Evolutionary conservation across 1,140 invertebrate species (phyloP), one percentile per base, ranked within the genome.

Genomic region (Telenomus remus): DNA sequence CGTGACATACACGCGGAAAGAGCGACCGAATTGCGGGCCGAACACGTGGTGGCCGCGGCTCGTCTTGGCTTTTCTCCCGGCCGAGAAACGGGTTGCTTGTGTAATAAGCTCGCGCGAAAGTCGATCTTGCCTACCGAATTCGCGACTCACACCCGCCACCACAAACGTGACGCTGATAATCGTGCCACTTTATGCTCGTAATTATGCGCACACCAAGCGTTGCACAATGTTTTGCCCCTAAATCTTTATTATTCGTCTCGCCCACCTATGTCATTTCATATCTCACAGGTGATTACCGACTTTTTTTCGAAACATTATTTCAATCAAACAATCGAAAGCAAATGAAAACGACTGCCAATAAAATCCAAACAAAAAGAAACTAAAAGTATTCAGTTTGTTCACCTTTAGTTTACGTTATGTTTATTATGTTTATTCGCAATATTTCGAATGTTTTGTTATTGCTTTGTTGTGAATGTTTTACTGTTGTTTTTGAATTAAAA

Each of bases 81-180:
- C 15, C 19, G 55, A 8, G 59, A 80, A 84, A 84, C 81, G 60
- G 77, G 83, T 85, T 84, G 75, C 82, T 85, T 86, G 84, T 79
- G 78, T 83, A 86, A n/a, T n/a, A n/a, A 84, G 74, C 13, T 48
- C 16, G 57, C 79, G 72, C 80, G 81, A 85, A 84, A 84, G 81
- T 84, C 66, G 72, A 77, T 65, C 63, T 79, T 64, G 59, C 33
- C 43, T 63, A 66, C 55, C 47, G 64, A 65, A 66, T 73, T 61
- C 48, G 61, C 51, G 64, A 49, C 49, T 42, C 44, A 59, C 59
- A 35, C 56, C 71, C 42, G 57, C 70, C 49, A 54, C 73, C 66
- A 76, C 57, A 76, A 80, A 79, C 64, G 65, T 49, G 50, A 34
- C 13, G 19, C 27, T 4, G 12, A 54, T 72, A 72, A 69, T 27